These are phyloP conservation scores for Thyatira batis DNA, from an alignment of 2,888 invertebrate genomes.

Conservation along the genomic window DNA sequence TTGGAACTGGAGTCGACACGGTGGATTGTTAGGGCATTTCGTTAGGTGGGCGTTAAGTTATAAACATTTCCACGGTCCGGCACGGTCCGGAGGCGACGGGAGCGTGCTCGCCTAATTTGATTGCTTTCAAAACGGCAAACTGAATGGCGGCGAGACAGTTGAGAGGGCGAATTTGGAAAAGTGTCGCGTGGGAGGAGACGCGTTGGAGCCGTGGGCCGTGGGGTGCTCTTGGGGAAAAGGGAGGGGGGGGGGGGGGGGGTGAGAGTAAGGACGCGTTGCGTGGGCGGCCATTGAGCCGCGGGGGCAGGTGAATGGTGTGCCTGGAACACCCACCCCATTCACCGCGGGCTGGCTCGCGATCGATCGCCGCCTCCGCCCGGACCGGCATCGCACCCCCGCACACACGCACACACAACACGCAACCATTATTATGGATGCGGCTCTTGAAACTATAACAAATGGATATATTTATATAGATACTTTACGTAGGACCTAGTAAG, in stretches of 20 bases:
- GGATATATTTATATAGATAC: too few species aligned
- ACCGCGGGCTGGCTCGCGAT: conserved; percentile 50
- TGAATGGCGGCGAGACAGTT: conserved; percentile 68
- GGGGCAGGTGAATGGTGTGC: conserved; percentile 76
- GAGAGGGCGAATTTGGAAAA: conserved; percentile 66
- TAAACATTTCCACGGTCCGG: conserved; percentile 17
- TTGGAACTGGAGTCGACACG: neutral
- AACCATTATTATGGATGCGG: conserved; percentile 11
- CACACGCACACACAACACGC: conserved; percentile 21
- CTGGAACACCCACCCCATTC: conserved; percentile 60
- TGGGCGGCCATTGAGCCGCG: conserved; percentile 79
- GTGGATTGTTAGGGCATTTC: neutral
- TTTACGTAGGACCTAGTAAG: too few species aligned
- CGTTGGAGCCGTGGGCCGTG: conserved; percentile 50
- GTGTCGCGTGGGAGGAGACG: conserved; percentile 67
- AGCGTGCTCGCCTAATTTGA: conserved; percentile 49
- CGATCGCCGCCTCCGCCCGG: conserved; percentile 57
- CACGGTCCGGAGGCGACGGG: conserved; percentile 18
- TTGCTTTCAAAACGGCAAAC: conserved; percentile 63
- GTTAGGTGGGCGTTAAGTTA: conserved; percentile 23
- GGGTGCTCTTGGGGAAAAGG: too few species aligned
- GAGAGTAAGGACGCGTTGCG: conserved; percentile 55
- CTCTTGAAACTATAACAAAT: too few species aligned
- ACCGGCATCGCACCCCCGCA: conserved; percentile 22
- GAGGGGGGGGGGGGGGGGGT: conserved; percentile 34